Percentiles rank a stretch among this genome's conserved stretches.
phyloP scores from a whole-genome alignment of 2,888 invertebrate species.

The Lycocerus yunnanus region DNA sequence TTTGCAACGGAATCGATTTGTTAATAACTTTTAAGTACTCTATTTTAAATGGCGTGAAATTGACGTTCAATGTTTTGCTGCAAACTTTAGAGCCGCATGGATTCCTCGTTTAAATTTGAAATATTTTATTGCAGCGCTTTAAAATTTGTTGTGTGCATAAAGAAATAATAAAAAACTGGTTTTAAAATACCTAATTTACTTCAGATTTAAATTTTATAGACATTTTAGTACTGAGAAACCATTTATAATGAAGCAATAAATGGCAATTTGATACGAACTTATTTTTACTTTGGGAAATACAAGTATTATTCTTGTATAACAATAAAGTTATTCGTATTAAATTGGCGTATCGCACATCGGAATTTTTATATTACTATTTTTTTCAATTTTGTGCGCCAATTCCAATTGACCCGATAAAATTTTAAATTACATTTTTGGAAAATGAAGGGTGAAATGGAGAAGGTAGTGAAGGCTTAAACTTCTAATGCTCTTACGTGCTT shows the following conservation, averaged over 20 bases:
- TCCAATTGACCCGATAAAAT: neutral
- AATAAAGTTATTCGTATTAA: neutral
- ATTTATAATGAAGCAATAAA: slow-evolving; percentile 21
- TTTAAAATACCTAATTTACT: slow-evolving; percentile 23
- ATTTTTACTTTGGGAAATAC: slow-evolving; percentile 7
- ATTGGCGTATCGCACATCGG: neutral
- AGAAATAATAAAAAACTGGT: slow-evolving; percentile 23
- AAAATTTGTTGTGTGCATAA: slow-evolving; percentile 17
- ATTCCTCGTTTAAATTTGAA: neutral
- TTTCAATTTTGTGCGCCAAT: neutral
- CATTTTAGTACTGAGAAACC: slow-evolving; percentile 19
- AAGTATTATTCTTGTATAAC: neutral
- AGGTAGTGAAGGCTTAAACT: neutral
- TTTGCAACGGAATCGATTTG: neutral
- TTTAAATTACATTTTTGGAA: neutral
- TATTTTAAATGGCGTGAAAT: neutral
- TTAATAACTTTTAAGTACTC: neutral
- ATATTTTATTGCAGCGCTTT: slow-evolving; percentile 14
- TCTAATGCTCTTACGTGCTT: slow-evolving; percentile 3
- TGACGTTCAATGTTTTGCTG: neutral
- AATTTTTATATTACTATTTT: neutral
- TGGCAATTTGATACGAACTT: slow-evolving; percentile 18
- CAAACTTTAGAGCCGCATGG: neutral
- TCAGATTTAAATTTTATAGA: slow-evolving; percentile 29
- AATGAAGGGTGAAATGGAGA: neutral